phyloP scores from a whole-genome alignment of 2,113 vertebrate species.

The Cavia porcellus region DNA sequence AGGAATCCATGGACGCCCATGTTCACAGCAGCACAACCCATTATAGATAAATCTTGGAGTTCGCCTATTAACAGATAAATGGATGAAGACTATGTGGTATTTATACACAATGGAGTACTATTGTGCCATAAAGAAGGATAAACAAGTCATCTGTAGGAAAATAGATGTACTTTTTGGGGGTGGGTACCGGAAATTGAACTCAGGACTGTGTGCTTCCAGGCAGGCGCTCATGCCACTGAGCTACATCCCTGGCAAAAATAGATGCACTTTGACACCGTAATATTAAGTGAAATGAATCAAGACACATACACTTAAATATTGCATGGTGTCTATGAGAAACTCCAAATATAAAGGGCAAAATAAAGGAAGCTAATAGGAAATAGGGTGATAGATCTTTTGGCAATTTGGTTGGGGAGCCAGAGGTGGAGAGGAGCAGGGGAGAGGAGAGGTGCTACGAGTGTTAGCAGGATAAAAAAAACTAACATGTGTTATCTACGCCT shows the following conservation, averaged over 20 bases:
- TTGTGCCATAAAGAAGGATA: neutral
- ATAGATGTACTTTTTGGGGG: neutral
- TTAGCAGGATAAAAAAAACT: neutral
- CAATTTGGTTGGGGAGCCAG: neutral
- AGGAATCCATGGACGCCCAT: neutral
- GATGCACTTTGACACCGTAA: neutral
- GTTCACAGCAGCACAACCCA: neutral
- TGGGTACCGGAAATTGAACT: no score
- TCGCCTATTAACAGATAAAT: neutral
- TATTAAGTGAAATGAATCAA: neutral
- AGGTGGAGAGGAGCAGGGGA: neutral
- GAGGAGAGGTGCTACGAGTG: neutral
- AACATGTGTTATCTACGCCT: neutral
- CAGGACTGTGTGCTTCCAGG: no score
- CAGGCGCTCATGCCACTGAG: no score
- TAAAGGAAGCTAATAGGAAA: neutral
- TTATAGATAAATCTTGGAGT: neutral
- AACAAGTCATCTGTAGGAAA: neutral
- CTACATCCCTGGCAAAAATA: neutral
- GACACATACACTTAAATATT: neutral
- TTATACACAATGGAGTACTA: neutral
- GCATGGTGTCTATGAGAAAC: neutral
- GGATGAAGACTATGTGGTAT: neutral
- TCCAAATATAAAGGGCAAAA: neutral
- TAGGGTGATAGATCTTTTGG: neutral